These are phyloP conservation scores for Ibycter americanus DNA, from an alignment of 2,797 vertebrate species.

Conservation along the genomic window DNA sequence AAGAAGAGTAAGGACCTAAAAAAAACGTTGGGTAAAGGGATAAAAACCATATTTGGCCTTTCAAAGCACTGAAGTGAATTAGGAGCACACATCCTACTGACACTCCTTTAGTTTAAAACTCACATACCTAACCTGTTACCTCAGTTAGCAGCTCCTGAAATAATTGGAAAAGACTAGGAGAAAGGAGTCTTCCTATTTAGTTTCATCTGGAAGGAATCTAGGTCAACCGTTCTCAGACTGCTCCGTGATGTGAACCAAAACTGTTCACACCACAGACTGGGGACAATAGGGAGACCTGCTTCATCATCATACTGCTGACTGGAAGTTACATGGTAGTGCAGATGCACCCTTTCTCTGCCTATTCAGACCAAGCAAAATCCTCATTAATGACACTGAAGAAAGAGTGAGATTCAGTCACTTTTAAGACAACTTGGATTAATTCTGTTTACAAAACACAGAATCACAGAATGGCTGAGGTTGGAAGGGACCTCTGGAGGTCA, in stretches of 20 bases:
- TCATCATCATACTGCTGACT: not conserved
- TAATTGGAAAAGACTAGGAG: conserved; percentile 7
- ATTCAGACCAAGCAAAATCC: not conserved
- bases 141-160: conserved; percentile 19
- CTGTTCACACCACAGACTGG: not conserved
- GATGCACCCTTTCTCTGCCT: not conserved
- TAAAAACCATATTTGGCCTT: not conserved
- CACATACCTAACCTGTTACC: not conserved
- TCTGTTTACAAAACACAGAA: not conserved
- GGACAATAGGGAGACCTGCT: not conserved
- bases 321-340: not conserved
- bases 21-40: not conserved
- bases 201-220: conserved; percentile 34
- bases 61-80: not conserved
- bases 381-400: not conserved
- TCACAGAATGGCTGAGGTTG: not conserved
- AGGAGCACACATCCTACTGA: not conserved
- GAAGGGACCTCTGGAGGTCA: not conserved
- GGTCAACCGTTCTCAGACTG: conserved; percentile 19
- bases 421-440: not conserved
- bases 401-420: not conserved
- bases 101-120: not conserved
- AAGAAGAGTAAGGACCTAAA: not conserved
- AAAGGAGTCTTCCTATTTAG: conserved; percentile 1
- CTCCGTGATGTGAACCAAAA: not conserved